These are phyloP conservation scores for Oligia strigilis DNA, from an alignment of 2,888 invertebrate species.

Conservation along the genomic window DNA sequence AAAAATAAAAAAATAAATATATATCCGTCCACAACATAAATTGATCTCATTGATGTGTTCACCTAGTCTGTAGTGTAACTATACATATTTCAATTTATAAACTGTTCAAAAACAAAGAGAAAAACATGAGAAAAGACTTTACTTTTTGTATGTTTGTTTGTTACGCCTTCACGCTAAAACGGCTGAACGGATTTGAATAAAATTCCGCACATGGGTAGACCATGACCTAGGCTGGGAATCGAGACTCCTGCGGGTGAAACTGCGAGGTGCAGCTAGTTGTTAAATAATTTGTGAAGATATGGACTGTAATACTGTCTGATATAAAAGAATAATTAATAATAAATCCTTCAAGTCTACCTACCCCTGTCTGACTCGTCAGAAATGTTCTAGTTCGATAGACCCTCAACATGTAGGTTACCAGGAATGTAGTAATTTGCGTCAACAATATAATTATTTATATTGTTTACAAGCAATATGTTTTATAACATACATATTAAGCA, in stretches of 20 bases:
- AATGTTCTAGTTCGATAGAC: not conserved
- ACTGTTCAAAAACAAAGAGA: too few relatives aligned
- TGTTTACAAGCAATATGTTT: too few relatives aligned
- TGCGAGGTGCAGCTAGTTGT: too few relatives aligned
- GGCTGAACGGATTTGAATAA: not conserved
- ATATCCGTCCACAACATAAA: too few relatives aligned
- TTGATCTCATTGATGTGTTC: too few relatives aligned
- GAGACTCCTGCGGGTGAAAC: not conserved
- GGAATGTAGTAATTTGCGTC: not conserved
- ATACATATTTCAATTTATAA: too few relatives aligned
- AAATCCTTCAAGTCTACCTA: constrained; percentile 2
- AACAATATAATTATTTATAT: not conserved
- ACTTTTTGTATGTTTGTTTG: not conserved
- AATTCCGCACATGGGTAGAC: not conserved
- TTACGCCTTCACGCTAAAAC: not conserved
- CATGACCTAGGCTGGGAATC: not conserved
- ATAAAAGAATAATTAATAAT: not conserved
- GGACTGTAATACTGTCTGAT: not conserved
- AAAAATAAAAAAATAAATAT: too few relatives aligned
- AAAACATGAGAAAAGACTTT: too few relatives aligned
- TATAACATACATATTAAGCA: too few relatives aligned
- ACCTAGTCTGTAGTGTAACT: too few relatives aligned
- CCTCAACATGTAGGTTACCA: not conserved
- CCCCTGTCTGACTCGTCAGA: not conserved
- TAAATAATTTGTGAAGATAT: too few relatives aligned